Base-by-base conservation (phyloP, 2,113 vertebrate species). In the Macquaria ambigua region DNA sequence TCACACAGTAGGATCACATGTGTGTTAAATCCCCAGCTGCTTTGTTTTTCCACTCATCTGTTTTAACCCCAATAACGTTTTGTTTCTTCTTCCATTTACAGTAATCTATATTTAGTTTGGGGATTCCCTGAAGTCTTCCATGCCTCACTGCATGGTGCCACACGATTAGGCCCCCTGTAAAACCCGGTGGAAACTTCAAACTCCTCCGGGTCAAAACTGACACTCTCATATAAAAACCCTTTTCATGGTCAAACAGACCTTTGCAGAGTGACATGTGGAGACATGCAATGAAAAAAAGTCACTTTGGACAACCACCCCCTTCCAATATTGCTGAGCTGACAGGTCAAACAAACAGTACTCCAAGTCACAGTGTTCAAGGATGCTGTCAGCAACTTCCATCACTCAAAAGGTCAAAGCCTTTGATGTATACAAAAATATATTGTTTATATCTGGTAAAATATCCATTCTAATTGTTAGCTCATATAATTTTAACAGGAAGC, bases 71-170 rank as follows among this genome's bases (percentile, higher is more conserved):
- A 71, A 43, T 84, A 73, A 82, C 74, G 79, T 81, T 89, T 91
- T 63, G 69, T 84, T 84, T 91, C 80, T 83, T 84, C 82, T 81
- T 66, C 77, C 79, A 87, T 83, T 84, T 87, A 85, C 74, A 90
- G 79, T 16, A 23, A 55, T 64, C 79, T 93, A 90, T 87, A 90
- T 93, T 88, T 92, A 91, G 88, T 68, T 80, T 5, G 28, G 89
- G 87, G 89, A 89, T 86, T 92, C 88, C 91, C 84, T 82, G 23
- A 82, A 84, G 82, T 86, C 81, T 61, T 52, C 75, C 67, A 80
- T 25, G 84, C 83, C 81, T 90, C 75, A 71, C 66, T 86, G 76
- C 79, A 75, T 31, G 43, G 61, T 77, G 86, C 53, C 77, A 70
- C 48, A 25, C 43, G 55, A 34, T 52, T 80, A 82, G 80, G 64